Evolutionary conservation across 2,113 vertebrate species (phyloP).

Genomic region (Eubucco bourcierii): DNA sequence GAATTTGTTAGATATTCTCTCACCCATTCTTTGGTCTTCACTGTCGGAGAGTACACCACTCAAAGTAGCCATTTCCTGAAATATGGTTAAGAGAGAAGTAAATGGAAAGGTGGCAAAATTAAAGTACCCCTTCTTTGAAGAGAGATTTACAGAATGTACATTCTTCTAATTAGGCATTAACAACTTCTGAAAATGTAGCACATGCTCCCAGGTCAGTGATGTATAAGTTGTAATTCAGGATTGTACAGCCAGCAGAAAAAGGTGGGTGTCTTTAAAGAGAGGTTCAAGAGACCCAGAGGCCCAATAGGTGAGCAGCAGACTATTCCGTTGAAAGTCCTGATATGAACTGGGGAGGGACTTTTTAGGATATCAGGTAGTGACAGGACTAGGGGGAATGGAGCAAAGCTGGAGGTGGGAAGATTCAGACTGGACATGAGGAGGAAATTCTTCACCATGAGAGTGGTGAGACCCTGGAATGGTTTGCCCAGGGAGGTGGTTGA

Average conservation of each 20-base stretch:
- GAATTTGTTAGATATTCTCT: neutral
- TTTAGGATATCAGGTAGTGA: too few relatives aligned
- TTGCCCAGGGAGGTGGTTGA: too few relatives aligned
- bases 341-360: too few relatives aligned
- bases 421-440: too few relatives aligned
- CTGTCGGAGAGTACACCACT: accelerated
- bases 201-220: neutral
- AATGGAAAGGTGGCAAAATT: neutral
- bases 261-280: neutral
- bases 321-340: neutral
- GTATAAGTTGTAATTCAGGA: neutral
- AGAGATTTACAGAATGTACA: neutral
- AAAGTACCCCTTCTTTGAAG: neutral
- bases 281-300: neutral
- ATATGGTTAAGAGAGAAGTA: neutral
- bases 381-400: too few relatives aligned
- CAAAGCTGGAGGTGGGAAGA: too few relatives aligned
- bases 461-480: too few relatives aligned
- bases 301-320: neutral
- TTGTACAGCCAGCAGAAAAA: neutral
- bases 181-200: neutral
- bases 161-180: neutral
- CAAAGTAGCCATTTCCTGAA: slow-evolving; percentile 16
- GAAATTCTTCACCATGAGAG: too few relatives aligned
- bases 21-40: neutral